Conservation (phyloP, 2,797 vertebrate genomes). For the Neopelma chrysocephalum region DNA sequence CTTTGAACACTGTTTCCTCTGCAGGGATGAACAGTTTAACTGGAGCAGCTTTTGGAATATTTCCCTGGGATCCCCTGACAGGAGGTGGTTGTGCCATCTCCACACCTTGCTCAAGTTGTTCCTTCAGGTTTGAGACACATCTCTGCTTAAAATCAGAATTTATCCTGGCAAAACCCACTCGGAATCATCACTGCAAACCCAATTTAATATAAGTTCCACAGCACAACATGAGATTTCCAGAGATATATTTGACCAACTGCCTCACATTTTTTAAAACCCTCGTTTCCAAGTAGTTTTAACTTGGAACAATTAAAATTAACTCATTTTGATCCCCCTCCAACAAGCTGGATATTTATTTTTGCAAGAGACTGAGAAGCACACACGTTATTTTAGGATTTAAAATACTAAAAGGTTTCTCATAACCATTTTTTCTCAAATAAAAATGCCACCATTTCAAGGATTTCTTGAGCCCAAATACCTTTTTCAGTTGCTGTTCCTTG, state of each 20-base stretch:
- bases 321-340: not conserved
- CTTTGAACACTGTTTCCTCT: not conserved
- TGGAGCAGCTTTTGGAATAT: not conserved
- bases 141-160: not conserved
- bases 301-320: not conserved
- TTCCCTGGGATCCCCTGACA: not conserved
- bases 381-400: fast-evolving
- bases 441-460: fast-evolving
- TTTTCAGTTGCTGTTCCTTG: conserved; percentile 96
- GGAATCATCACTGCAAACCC: not conserved
- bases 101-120: not conserved
- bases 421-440: fast-evolving
- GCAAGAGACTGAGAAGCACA: not conserved
- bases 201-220: not conserved
- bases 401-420: not conserved
- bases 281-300: not conserved
- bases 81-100: not conserved
- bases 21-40: not conserved
- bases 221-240: not conserved
- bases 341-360: not conserved
- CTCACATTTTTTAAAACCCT: not conserved
- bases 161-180: not conserved
- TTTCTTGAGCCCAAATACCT: conserved; percentile 75
- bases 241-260: fast-evolving
- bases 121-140: not conserved